Evolutionary conservation across 2,797 vertebrate species (phyloP).

Genomic region (Pristis pectinata): DNA sequence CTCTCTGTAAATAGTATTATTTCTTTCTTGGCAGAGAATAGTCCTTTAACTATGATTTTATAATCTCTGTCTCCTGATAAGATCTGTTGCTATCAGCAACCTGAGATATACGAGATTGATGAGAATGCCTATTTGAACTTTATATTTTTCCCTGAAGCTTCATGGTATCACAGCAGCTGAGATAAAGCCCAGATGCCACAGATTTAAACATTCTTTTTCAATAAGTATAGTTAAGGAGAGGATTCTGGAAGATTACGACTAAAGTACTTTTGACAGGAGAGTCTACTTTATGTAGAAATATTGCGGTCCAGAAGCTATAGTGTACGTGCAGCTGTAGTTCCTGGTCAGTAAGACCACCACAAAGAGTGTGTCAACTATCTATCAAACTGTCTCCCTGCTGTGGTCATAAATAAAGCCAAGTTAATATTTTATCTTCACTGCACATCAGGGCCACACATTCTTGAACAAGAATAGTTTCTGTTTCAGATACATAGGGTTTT

Average conservation of each 20-base stretch:
- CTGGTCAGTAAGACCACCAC: neutral
- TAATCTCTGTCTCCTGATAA: neutral
- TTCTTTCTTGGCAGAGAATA: neutral
- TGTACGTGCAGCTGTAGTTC: neutral
- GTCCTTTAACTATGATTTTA: neutral
- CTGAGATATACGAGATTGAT: neutral
- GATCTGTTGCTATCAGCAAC: neutral
- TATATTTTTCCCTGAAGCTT: neutral
- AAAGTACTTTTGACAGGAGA: neutral
- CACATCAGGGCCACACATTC: neutral
- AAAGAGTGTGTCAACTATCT: neutral
- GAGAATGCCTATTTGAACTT: neutral
- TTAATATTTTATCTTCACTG: neutral
- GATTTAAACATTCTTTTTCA: neutral
- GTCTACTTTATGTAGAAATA: neutral
- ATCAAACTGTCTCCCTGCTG: neutral
- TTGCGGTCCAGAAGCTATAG: neutral
- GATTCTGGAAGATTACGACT: conserved; percentile 24
- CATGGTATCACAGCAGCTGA: neutral
- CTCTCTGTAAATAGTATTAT: neutral
- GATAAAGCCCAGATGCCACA: neutral
- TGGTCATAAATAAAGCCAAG: conserved; percentile 14
- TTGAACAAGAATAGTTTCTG: neutral
- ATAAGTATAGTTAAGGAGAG: neutral
- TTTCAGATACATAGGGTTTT: neutral